These are phyloP conservation scores for Myrmecophaga tridactyla DNA, from an alignment of 2,113 vertebrate species.

Conservation along the genomic window DNA sequence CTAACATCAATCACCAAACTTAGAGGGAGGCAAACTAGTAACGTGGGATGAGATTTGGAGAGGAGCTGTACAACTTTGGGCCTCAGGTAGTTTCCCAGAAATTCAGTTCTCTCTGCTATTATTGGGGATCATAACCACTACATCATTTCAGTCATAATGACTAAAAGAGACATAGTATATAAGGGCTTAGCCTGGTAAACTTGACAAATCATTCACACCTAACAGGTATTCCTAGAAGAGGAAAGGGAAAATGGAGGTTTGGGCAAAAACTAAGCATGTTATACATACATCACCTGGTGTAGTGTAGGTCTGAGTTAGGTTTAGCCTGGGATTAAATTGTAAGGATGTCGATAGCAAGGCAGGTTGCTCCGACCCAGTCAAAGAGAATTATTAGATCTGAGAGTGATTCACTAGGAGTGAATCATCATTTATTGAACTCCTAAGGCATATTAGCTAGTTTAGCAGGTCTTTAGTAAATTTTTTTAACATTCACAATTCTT, in stretches of 20 bases:
- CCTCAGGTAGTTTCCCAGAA: background rate
- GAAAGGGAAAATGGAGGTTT: background rate
- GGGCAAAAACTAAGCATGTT: background rate
- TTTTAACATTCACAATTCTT: background rate
- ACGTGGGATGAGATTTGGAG: background rate
- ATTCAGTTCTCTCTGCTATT: background rate
- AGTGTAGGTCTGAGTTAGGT: background rate
- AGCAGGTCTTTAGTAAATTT: background rate
- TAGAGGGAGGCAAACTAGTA: background rate
- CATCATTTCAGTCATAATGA: background rate
- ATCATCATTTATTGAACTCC: background rate
- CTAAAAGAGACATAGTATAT: background rate
- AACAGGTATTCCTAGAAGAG: background rate
- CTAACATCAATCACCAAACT: background rate
- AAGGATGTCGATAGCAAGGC: background rate
- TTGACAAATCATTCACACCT: background rate
- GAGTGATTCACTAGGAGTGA: background rate
- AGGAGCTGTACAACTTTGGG: background rate
- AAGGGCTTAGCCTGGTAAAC: background rate
- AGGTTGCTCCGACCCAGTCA: background rate
- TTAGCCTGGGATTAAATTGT: background rate
- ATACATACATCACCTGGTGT: background rate
- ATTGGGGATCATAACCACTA: background rate
- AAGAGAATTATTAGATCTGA: background rate
- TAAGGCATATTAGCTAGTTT: background rate